Base-by-base conservation (phyloP, 2,113 vertebrate species). In the Aythya baeri region DNA sequence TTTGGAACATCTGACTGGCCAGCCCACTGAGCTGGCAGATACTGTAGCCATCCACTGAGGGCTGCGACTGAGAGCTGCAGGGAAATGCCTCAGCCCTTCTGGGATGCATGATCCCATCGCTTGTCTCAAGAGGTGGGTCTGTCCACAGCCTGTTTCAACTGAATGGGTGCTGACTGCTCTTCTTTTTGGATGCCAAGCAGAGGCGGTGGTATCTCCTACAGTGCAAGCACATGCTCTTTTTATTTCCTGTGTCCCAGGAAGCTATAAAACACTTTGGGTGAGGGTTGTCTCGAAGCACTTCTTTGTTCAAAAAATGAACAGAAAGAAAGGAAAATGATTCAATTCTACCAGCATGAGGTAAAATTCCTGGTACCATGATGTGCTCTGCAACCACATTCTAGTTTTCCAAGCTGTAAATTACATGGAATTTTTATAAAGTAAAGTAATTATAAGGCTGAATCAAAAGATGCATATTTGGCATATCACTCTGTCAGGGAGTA, bases 201-300 rank as follows among this genome's bases (percentile, higher is more conserved):
- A 5, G 7, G 49, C 7, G 26, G 58, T 9, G 3, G 14, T 14
- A 18, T 0, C 1, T 55, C 29, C 50, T 66, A 55, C 59, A 36
- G 59, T 49, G 26, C 32, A 49, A 4, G 25, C 17, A n/a, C 20
- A 4, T 2, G 6, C n/a, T 55, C 23, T 1, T 59, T 29, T 49
- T 57, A 25, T 7, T 61, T 55, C 32, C 18, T 6, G 31, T 5
- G 14, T 34, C 79, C 49, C 21, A 15, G 57, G 34, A 82, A 29
- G 61, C 23, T 82, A 66, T 44, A 72, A 49, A 49, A 0, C 26
- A 21, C n/a, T 34, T 41, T 20, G 32, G 55, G 54, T 14, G 29
- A 61, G 78, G 55, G 34, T 41, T 14, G 16, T 57, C 34, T 79
- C 20, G 67, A 74, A 52, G 34, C 61, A 41, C 73, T 83, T 20